phyloP scores from a whole-genome alignment of 2,797 vertebrate species.

The Syncerus caffer region DNA sequence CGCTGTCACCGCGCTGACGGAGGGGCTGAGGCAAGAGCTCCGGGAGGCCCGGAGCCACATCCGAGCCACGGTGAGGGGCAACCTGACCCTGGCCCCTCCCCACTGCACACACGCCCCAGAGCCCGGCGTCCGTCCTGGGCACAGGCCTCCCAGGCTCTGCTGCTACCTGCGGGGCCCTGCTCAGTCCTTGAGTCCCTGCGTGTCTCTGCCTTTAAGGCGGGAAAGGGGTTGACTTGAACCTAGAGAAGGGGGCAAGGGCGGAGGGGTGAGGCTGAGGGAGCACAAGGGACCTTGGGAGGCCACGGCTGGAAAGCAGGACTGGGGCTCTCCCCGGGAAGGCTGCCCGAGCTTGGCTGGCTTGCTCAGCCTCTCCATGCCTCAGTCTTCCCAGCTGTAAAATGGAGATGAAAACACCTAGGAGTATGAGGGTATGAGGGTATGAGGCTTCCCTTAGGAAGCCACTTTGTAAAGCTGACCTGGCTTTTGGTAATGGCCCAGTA shows the following conservation, averaged over 20 bases:
- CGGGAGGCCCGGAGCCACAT: conserved; percentile 93
- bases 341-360: neutral
- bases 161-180: neutral
- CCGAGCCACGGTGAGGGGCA: conserved; percentile 90
- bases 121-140: neutral
- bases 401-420: neutral
- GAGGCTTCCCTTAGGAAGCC: neutral
- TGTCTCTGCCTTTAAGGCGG: neutral
- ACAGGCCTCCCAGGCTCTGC: neutral
- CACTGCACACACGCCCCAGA: neutral
- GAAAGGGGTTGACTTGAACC: neutral
- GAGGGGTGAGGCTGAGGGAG: neutral
- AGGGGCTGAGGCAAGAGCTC: conserved; percentile 95
- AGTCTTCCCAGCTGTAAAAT: neutral
- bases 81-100: neutral
- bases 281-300: neutral
- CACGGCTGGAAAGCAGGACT: neutral
- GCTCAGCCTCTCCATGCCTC: neutral
- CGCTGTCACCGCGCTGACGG: conserved; percentile 93
- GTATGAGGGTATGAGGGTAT: neutral
- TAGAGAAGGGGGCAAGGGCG: neutral
- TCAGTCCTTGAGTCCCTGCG: neutral
- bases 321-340: neutral
- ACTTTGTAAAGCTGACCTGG: neutral
- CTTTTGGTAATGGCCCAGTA: neutral